Conservation (phyloP, 2,888 invertebrate species). For the Caenorhabditis sinica region DNA sequence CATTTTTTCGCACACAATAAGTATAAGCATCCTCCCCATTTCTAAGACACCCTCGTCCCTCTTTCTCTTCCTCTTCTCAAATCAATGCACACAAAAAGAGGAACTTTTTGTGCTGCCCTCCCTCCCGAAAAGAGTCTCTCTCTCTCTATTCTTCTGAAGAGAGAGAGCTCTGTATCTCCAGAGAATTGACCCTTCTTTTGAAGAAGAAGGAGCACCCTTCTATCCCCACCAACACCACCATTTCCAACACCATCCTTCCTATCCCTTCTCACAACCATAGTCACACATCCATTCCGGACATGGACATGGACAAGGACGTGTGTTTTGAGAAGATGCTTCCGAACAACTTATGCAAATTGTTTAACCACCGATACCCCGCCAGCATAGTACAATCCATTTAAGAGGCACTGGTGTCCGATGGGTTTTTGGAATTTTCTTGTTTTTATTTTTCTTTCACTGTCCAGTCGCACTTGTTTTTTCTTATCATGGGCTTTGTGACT, state of each 20-base stretch:
- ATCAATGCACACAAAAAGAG: conserved; percentile 49
- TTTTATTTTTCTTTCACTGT: not conserved
- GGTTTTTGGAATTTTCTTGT: not conserved
- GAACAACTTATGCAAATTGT: conserved; percentile 17
- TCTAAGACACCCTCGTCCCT: not conserved
- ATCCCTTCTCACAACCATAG: not conserved
- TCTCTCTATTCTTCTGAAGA: not conserved
- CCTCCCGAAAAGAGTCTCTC: conserved; percentile 12
- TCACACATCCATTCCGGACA: conserved; percentile 24
- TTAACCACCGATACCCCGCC: not conserved
- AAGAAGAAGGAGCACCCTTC: conserved; percentile 24
- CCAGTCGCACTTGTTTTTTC: too few relatives aligned
- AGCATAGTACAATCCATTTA: conserved; percentile 1
- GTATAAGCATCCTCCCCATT: conserved; percentile 1
- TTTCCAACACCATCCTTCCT: conserved; percentile 1
- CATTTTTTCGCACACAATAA: conserved; percentile 30
- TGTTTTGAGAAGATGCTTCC: not conserved
- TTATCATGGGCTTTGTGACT: too few relatives aligned
- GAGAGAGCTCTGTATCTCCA: conserved; percentile 27
- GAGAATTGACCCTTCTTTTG: conserved; percentile 58
- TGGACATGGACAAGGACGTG: not conserved
- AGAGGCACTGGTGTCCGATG: not conserved
- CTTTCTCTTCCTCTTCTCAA: conserved; percentile 22
- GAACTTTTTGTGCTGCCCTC: conserved; percentile 34
- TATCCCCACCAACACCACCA: conserved; percentile 2